A percentile compares a stretch with the other conserved stretches of the same genome.
phyloP scores from a whole-genome alignment of 2,888 invertebrate species.

The Aphrophora alni region DNA sequence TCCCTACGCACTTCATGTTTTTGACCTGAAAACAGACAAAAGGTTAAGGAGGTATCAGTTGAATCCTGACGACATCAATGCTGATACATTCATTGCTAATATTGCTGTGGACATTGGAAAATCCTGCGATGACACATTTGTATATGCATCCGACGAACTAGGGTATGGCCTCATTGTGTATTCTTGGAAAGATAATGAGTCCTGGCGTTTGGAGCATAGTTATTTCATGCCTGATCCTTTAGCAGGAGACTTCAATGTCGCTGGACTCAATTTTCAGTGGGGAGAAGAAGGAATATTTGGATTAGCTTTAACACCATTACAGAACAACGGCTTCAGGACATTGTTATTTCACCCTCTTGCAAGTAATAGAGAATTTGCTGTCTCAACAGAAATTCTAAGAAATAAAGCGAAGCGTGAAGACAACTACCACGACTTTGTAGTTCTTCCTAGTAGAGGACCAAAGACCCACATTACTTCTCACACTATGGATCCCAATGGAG shows the following conservation, averaged over 20 bases:
- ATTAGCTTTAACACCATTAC: slow-evolving; percentile 72
- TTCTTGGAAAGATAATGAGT: slow-evolving; percentile 76
- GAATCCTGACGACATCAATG: slow-evolving; percentile 71
- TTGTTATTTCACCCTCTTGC: slow-evolving; percentile 81
- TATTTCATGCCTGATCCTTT: slow-evolving; percentile 84
- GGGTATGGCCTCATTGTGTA: slow-evolving; percentile 83
- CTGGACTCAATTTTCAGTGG: slow-evolving; percentile 82
- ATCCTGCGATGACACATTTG: slow-evolving; percentile 76
- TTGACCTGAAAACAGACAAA: slow-evolving; percentile 75
- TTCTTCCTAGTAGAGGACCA: slow-evolving; percentile 64
- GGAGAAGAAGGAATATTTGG: slow-evolving; percentile 82
- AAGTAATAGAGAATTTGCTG: slow-evolving; percentile 78
- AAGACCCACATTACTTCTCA: slow-evolving; percentile 75
- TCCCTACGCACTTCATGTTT: slow-evolving; percentile 79
- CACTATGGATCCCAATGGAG: slow-evolving; percentile 62
- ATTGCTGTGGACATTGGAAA: slow-evolving; percentile 80
- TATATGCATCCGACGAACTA: slow-evolving; percentile 82
- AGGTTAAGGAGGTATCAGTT: slow-evolving; percentile 62
- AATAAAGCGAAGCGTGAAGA: slow-evolving; percentile 66
- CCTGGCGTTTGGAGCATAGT: slow-evolving; percentile 80
- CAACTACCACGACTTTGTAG: slow-evolving; percentile 64
- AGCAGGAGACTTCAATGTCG: slow-evolving; percentile 50
- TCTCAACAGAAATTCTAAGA: slow-evolving; percentile 75
- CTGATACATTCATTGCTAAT: slow-evolving; percentile 84
- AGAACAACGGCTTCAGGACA: slow-evolving; percentile 71